Base-by-base conservation (phyloP, 2,797 vertebrate genomes). In the Otus scops region DNA sequence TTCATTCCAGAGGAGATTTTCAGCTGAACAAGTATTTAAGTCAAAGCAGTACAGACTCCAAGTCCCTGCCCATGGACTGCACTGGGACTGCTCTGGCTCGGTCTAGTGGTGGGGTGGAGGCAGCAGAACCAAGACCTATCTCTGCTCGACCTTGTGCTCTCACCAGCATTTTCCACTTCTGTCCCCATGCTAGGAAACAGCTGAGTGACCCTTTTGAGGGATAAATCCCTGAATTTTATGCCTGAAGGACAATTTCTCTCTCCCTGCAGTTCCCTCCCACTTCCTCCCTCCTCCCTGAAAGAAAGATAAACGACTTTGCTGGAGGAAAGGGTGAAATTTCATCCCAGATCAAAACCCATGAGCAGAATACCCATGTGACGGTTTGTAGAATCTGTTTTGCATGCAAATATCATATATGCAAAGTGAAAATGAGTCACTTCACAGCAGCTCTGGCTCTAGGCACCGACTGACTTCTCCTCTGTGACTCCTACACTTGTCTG, bases 241-340 rank as follows among this genome's bases (percentile, higher is more conserved):
- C 86, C 96, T 73, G 59, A 87, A 92, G 88, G 91, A 91, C 64
- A 57, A 91, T 81, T 83, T 89, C 80, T 38, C 56, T 90, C 45
- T 63, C 84, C 23, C 81, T 34, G 11, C 60, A 64, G 45, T 61
- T 91, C 64, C 84, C 91, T 93, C 95, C 92, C 65, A 93, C 76
- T 93, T 96, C 95, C 95, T 97, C 95, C 67, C 88, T 94, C 86
- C 81, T 96, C 92, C 95, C 95, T 50, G 84, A 94, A 95, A 97
- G 91, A 92, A 95, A 96, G 92, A 96, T 73, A 85, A 92, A 97
- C 3, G 95, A 96, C 95, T 97, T 97, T 96, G 95, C 96, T 94
- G 92, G 91, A 95, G 95, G 95, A 97, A 97, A 97, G 95, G 95
- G 96, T 97, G 95, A 95, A 96, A 96, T 97, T 95, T 97, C 96